Evolutionary conservation across 2,888 invertebrate species (phyloP).

Genomic region (Drosophila barbarae): DNA sequence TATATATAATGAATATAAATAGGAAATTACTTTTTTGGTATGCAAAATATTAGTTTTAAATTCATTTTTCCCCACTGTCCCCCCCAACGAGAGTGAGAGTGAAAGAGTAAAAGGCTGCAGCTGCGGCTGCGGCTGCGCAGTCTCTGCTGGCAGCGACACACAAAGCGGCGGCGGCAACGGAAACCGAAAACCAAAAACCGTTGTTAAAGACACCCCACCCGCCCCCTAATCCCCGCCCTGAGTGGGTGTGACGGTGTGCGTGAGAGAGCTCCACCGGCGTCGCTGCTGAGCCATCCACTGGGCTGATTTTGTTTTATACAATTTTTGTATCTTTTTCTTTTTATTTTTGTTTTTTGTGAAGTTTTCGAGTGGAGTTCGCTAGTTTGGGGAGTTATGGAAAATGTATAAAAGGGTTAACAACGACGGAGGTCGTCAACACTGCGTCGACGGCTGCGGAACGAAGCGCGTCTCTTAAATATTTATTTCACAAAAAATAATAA

Average conservation of each 20-base stretch:
- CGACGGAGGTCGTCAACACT: slow-evolving; percentile 61
- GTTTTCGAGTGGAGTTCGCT: slow-evolving; percentile 26
- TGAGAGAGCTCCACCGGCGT: slow-evolving; percentile 13
- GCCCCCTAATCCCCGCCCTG: neutral
- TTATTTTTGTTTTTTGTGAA: slow-evolving; percentile 18
- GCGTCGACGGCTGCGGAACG: slow-evolving; percentile 43
- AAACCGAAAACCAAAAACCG: slow-evolving; percentile 12
- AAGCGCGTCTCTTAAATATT: slow-evolving; percentile 42
- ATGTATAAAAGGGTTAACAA: slow-evolving; percentile 69
- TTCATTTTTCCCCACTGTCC: neutral
- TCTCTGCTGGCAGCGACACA: slow-evolving; percentile 2
- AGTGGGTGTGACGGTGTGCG: slow-evolving; percentile 8
- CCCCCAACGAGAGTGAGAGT: slow-evolving; percentile 7
- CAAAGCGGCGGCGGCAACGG: slow-evolving; percentile 8
- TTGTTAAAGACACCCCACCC: neutral
- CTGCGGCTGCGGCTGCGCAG: slow-evolving; percentile 8
- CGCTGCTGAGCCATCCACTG: slow-evolving; percentile 11
- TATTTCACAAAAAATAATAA: slow-evolving; percentile 11
- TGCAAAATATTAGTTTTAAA: neutral
- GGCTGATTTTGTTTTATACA: slow-evolving; percentile 12
- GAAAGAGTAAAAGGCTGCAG: slow-evolving; percentile 11
- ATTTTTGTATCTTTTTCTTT: neutral
- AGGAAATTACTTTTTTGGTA: neutral
- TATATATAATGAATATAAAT: neutral
- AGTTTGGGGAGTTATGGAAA: slow-evolving; percentile 18